Base-by-base conservation (phyloP, 2,113 vertebrate species). In the Oenanthe oenanthe region DNA sequence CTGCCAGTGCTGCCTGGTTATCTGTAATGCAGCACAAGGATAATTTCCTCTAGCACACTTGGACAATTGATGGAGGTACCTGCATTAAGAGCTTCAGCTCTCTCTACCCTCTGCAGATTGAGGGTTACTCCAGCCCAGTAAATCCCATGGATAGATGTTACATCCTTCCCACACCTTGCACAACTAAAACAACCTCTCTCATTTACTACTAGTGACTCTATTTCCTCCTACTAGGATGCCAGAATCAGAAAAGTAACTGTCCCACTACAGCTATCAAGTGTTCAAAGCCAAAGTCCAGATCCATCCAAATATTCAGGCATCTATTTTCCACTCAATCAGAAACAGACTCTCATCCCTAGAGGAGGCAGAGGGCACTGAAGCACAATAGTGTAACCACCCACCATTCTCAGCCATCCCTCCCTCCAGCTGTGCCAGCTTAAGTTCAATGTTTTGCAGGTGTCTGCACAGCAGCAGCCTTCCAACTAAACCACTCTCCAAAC, bases 351-450 rank as follows among this genome's bases (percentile, higher is more conserved):
- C 19, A 53, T 24, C 83, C n/a, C 82, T 60, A 5, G 11, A 48
- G 18, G 15, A 42, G 26, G 7, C 1, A 0, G 11, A 72, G 4
- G 18, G 5, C 17, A 43, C 34, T 25, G 26, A 67, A 88, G 62
- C 0, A 0, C 19, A 26, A 17, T 11, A 32, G 18, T 17, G 31
- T 24, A 73, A 53, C 29, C 32, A 50, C 24, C 11, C 53, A 32
- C 65, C 24, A 4, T 43, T 51, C 14, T 17, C 5, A 92, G 24
- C 53, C 66, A 67, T 28, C 24, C 47, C 29, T 72, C 34, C 19
- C 38, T 63, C 60, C 94, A 95, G 78, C 68, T 87, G 80, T 29
- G 43, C 76, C 73, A 89, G 53, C 34, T 87, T 62, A 70, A 94
- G 34, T 51, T 91, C 63, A 43, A 0, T 22, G 78, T 80, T 88